Base-by-base conservation (phyloP, 2,888 invertebrate species). In the Eristalis pertinax region DNA sequence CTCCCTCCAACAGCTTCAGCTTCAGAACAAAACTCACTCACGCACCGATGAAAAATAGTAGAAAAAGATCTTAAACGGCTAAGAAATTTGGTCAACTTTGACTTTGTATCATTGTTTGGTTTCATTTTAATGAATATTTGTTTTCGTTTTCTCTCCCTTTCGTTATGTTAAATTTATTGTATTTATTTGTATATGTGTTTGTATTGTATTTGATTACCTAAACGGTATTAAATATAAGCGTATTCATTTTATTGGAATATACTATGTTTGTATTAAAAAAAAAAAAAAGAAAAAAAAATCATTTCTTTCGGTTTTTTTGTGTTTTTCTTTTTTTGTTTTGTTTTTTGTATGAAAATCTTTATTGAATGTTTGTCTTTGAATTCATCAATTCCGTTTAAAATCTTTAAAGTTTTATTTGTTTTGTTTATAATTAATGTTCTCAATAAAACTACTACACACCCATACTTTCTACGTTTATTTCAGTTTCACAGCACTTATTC, bases 21-120 rank as follows among this genome's bases (percentile, higher is more conserved):
- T 50, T 50, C 50, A 50, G 50, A 50, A 50, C 19, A 50, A 32
- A 19, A 50, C 50, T 8, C 8, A 19, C 19, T 50, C 50, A 50
- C 50, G 19, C 50, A 50, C 19, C 19, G 50, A 50, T n/a, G n/a
- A 19, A 32, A 29, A 60, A 58, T 29, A 38, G 35, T 11, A 65
- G 62, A 80, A 32, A 68, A 85, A 81, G 68, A 85, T 85, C 85
- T 85, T 85, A 85, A 81, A 85, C 85, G 85, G 84, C 81, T 84
- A 78, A 56, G 50, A 63, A 81, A 63, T 80, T 81, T 81, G 72
- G 76, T 73, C 72, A 73, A 35, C 32, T 68, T 11, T 77, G 85
- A 81, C 81, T 73, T 72, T 79, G 73, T 79, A 84, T 67, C 35
- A 58, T n/a, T 41, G 56, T 58, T 35, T 70, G 19, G 62, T 76